phyloP scores from a whole-genome alignment of 2,888 invertebrate genomes.

The Drosophila lacicola region DNA sequence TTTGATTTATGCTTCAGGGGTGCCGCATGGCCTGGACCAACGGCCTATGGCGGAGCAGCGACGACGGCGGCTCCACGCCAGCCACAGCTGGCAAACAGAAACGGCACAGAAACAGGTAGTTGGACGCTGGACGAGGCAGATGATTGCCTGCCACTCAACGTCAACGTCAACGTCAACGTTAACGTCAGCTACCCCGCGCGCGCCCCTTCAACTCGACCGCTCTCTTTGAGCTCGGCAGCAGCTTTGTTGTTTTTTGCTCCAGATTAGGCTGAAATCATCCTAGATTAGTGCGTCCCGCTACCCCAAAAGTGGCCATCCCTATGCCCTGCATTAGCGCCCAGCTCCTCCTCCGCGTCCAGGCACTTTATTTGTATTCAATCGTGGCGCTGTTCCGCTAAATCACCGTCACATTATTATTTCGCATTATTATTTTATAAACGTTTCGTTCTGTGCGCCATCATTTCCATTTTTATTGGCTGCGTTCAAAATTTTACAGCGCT shows the following conservation, averaged over 20 bases:
- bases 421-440: constrained; percentile 84
- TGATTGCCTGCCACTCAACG: constrained; percentile 69
- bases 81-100: constrained; percentile 46
- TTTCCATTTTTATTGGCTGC: constrained; percentile 83
- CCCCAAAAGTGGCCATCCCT: constrained; percentile 19
- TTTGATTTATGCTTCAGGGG: constrained; percentile 79
- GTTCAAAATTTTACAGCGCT: constrained; percentile 69
- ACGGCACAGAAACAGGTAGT: constrained; percentile 81
- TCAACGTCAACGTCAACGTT: constrained; percentile 51
- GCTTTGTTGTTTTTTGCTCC: constrained; percentile 62
- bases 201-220: constrained; percentile 8
- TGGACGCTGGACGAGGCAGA: constrained; percentile 65
- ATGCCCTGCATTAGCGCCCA: constrained; percentile 6
- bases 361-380: constrained; percentile 84
- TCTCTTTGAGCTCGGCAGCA: constrained; percentile 15
- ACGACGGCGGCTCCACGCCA: constrained; percentile 38
- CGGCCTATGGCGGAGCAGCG: constrained; percentile 68
- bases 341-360: constrained; percentile 26
- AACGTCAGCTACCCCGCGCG: constrained; percentile 8
- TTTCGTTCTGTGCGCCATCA: constrained; percentile 71
- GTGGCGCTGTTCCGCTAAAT: constrained; percentile 82
- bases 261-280: constrained; percentile 81
- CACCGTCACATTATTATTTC: constrained; percentile 83
- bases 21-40: constrained; percentile 70
- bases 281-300: constrained; percentile 77